A percentile compares a stretch with the other conserved stretches of the same genome.
Conservation (phyloP, 1,140 invertebrate species). For the Homalodisca vitripennis region DNA sequence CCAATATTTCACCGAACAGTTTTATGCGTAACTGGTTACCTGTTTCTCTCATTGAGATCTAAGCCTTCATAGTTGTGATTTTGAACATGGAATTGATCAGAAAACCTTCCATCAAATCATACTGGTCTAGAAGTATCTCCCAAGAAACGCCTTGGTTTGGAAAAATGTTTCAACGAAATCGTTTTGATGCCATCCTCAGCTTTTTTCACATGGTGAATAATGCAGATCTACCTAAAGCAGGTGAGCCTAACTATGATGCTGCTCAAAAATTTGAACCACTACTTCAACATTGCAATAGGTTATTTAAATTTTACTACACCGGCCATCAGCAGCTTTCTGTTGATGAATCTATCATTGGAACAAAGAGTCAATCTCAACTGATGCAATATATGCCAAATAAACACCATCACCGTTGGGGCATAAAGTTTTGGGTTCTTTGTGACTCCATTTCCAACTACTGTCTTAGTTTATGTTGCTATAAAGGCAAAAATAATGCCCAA, state of each 20-base stretch:
- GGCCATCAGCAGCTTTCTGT: slow-evolving; percentile 40
- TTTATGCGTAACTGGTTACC: neutral
- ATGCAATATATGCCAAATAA: too few relatives aligned
- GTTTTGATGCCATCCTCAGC: neutral
- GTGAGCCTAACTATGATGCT: too few relatives aligned
- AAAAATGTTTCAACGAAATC: neutral
- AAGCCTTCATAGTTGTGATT: neutral
- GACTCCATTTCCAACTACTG: too few relatives aligned
- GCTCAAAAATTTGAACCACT: slow-evolving; percentile 35
- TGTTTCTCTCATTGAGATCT: neutral
- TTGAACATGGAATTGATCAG: neutral
- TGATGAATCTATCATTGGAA: slow-evolving; percentile 40
- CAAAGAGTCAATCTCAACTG: neutral
- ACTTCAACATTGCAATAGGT: slow-evolving; percentile 41
- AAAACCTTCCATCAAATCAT: neutral
- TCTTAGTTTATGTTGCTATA: too few relatives aligned
- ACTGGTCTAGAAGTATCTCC: neutral
- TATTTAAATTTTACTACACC: slow-evolving; percentile 40
- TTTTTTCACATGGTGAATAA: neutral
- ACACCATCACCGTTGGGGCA: slow-evolving; percentile 3
- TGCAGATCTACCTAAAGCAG: neutral
- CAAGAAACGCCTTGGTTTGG: neutral
- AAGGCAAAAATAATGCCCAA: neutral
- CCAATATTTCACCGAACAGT: neutral
- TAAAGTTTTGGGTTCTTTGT: neutral